Conservation (phyloP, 2,797 vertebrate species). For the Sciaenops ocellatus region DNA sequence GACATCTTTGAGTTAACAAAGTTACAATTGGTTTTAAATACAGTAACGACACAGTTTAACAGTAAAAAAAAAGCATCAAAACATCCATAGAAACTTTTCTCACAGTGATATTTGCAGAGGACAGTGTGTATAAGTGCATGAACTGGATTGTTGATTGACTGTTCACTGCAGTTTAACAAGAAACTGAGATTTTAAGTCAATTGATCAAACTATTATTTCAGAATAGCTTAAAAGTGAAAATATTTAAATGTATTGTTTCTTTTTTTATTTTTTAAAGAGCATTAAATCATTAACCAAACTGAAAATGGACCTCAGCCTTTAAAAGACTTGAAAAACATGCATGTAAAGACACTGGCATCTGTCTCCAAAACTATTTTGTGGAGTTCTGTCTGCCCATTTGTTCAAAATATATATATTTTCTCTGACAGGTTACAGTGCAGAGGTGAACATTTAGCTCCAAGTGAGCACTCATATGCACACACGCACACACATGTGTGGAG, state of each 20-base stretch:
- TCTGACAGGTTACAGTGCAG: slow-evolving; percentile 15
- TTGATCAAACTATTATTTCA: slow-evolving; percentile 6
- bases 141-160: not conserved
- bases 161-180: not conserved
- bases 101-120: not conserved
- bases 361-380: not conserved
- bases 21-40: not conserved
- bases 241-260: not conserved
- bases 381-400: not conserved
- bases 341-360: not conserved
- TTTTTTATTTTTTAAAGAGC: not conserved
- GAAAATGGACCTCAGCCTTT: not conserved
- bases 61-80: not conserved
- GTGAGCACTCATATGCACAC: slow-evolving; percentile 16
- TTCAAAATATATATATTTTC: not conserved
- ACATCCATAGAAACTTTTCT: not conserved
- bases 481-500: slow-evolving; percentile 13
- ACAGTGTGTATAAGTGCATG: not conserved
- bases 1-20: not conserved
- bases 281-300: not conserved
- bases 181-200: not conserved
- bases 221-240: not conserved
- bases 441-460: slow-evolving; percentile 41
- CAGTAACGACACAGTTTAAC: not conserved
- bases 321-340: not conserved